Conservation (phyloP, 37 sponge, comb jelly and placozoan species). For the Cladorhizidae sp. region DNA sequence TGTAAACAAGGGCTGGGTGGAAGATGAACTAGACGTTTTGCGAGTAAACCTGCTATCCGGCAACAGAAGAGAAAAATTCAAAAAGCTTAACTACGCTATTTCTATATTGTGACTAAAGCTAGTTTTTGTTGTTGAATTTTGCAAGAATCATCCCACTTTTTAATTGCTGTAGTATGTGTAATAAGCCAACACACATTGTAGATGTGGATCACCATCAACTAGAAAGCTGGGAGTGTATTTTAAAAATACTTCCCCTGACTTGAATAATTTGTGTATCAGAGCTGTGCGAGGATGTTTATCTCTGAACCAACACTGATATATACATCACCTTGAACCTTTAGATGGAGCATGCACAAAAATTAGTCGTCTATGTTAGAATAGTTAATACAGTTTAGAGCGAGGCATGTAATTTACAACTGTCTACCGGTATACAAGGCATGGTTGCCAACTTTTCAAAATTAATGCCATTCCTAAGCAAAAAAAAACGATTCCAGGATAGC, state of each 20-base stretch:
- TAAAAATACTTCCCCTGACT: too few species aligned
- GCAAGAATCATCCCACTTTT: neutral
- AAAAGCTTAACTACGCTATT: slow-evolving; percentile 2
- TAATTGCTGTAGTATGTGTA: too few species aligned
- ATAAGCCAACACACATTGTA: too few species aligned
- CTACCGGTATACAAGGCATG: too few species aligned
- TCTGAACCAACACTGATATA: slow-evolving; percentile 45
- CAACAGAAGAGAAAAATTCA: neutral
- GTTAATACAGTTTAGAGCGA: too few species aligned
- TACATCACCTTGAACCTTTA: slow-evolving; percentile 57
- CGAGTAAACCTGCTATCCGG: neutral
- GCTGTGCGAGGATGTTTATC: slow-evolving; percentile 33
- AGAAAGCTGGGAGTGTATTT: too few species aligned
- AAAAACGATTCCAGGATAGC: too few species aligned
- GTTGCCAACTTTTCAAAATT: too few species aligned
- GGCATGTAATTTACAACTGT: too few species aligned
- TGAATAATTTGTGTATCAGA: slow-evolving; percentile 20
- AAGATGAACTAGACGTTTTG: neutral
- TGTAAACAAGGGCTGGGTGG: slow-evolving; percentile 8
- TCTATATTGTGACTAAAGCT: neutral
- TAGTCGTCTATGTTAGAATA: neutral
- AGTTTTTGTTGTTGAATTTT: too few species aligned
- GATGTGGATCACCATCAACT: too few species aligned
- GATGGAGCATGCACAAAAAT: neutral
- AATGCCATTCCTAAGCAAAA: too few species aligned